phyloP scores from a whole-genome alignment of 1,140 invertebrate species.

The Lucilia cuprina region DNA sequence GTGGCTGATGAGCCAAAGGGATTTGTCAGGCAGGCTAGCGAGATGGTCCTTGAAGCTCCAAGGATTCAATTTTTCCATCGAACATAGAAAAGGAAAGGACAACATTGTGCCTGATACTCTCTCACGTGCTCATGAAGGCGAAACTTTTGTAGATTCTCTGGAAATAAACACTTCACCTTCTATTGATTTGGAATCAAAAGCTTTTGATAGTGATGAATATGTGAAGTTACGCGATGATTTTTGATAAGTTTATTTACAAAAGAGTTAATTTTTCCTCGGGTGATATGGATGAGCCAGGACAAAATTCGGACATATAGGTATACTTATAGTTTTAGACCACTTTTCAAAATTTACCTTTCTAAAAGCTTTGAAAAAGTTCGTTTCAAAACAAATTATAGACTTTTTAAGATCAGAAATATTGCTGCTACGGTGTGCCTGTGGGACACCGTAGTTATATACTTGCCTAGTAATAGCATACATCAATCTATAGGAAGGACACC shows the following conservation, averaged over 20 bases:
- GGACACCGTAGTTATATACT: too few species aligned
- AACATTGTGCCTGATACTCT: background rate
- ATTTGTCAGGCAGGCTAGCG: background rate
- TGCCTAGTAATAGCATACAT: background rate
- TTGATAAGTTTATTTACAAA: too few species aligned
- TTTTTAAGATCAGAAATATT: background rate
- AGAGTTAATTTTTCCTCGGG: too few species aligned
- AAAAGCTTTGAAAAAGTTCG: slow-evolving; percentile 5
- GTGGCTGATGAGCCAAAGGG: background rate
- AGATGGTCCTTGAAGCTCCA: background rate
- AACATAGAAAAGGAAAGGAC: background rate
- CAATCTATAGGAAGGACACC: background rate
- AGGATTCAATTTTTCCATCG: background rate
- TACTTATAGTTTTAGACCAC: too few species aligned
- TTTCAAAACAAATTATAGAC: background rate
- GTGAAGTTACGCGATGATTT: too few species aligned
- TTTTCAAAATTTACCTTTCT: too few species aligned
- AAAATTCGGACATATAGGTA: too few species aligned
- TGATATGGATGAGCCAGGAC: too few species aligned
- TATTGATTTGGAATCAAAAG: too few species aligned
- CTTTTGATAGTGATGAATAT: too few species aligned
- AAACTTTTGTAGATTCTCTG: too few species aligned
- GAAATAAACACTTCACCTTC: too few species aligned
- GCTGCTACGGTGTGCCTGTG: background rate
- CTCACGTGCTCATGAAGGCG: background rate